phyloP scores from a whole-genome alignment of 2,888 invertebrate species.

The Abrostola tripartita region DNA sequence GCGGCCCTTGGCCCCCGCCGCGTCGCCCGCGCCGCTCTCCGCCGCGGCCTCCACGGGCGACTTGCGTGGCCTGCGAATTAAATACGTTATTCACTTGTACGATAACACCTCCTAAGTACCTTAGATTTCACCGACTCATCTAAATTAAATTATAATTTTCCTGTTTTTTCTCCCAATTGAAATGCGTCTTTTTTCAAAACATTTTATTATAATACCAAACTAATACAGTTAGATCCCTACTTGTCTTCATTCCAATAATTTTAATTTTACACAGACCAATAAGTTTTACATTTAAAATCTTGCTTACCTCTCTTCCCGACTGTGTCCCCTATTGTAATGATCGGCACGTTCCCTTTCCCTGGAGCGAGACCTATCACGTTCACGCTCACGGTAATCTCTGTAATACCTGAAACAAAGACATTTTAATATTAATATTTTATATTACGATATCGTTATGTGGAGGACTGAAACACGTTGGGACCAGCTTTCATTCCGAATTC shows the following conservation, averaged over 20 bases:
- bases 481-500: background rate
- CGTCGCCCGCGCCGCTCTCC: slow-evolving; percentile 82
- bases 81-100: background rate
- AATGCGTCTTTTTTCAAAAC: too few species aligned
- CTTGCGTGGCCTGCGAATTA: slow-evolving; percentile 85
- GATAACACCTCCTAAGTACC: too few species aligned
- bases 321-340: slow-evolving; percentile 93
- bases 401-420: slow-evolving; percentile 81
- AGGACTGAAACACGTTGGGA: background rate
- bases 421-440: slow-evolving; percentile 3
- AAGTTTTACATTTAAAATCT: background rate
- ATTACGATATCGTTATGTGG: background rate
- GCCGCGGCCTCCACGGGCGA: slow-evolving; percentile 88
- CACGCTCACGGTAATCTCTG: slow-evolving; percentile 89
- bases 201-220: background rate
- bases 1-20: slow-evolving; percentile 87
- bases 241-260: too few species aligned
- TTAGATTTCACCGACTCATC: too few species aligned
- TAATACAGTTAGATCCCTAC: too few species aligned
- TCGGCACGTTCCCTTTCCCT: slow-evolving; percentile 91
- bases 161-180: too few species aligned
- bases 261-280: too few species aligned
- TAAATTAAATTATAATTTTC: too few species aligned
- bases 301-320: slow-evolving; percentile 92
- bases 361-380: slow-evolving; percentile 94